phyloP scores from a whole-genome alignment of 2,888 invertebrate genomes.

The Xanthia togata region DNA sequence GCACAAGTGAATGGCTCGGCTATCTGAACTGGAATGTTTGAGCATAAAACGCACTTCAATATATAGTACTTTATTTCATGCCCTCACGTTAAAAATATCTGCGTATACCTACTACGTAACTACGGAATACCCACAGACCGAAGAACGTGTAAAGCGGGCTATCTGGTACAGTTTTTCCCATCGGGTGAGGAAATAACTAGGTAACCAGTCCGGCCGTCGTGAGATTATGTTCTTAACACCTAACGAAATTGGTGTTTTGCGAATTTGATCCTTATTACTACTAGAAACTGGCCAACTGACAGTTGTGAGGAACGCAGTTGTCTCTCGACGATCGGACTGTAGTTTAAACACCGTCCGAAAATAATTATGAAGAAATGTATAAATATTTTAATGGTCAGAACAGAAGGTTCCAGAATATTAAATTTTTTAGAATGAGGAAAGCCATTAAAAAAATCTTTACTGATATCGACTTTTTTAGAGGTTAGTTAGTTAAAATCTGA shows the following conservation, averaged over 20 bases:
- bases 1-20: constrained; percentile 41
- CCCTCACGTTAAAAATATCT: neutral
- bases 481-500: neutral
- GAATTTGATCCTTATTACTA: no score
- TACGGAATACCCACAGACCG: constrained; percentile 44
- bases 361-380: neutral
- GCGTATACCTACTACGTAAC: constrained; percentile 10
- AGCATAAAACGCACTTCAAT: constrained; percentile 42
- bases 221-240: no score
- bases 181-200: neutral
- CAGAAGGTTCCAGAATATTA: neutral
- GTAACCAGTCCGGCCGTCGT: no score
- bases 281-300: no score
- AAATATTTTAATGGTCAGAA: neutral
- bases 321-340: no score
- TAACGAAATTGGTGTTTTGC: no score
- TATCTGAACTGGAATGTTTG: constrained; percentile 52
- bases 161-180: constrained; percentile 5
- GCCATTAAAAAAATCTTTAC: no score
- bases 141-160: constrained; percentile 13
- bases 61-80: constrained; percentile 55
- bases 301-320: no score
- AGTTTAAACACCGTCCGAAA: neutral
- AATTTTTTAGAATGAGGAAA: neutral
- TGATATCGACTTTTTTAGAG: neutral